Evolutionary conservation across 2,113 vertebrate species (phyloP).

Genomic region (Pseudonaja textilis): DNA sequence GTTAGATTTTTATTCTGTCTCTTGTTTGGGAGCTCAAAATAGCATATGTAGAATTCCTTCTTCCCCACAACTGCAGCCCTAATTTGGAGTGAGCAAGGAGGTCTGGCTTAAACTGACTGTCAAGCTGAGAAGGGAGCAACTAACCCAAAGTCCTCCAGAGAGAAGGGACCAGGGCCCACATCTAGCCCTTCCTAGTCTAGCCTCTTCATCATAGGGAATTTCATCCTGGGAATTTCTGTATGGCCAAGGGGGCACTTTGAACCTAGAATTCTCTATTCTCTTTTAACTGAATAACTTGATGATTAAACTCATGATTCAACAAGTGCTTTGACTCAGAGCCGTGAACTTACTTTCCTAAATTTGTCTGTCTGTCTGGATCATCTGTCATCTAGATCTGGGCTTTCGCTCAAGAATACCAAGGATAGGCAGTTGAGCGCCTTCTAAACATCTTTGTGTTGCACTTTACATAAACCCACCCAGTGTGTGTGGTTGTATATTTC

Average conservation of each 20-base stretch:
- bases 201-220: not conserved
- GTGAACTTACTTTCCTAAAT: not conserved
- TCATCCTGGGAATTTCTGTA: not conserved
- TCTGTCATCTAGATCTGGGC: not conserved
- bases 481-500: not conserved
- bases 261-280: not conserved
- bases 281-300: not conserved
- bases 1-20: not conserved
- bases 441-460: not conserved
- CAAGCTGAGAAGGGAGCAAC: not conserved
- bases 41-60: not conserved
- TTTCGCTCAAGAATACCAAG: not conserved
- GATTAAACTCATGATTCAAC: not conserved
- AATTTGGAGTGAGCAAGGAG: not conserved
- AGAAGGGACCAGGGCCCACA: not conserved
- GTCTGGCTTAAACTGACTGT: not conserved
- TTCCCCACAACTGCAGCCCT: not conserved
- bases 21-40: not conserved
- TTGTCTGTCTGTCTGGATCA: not conserved
- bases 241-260: not conserved
- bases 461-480: not conserved
- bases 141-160: not conserved
- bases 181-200: not conserved
- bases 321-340: not conserved
- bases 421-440: not conserved